Evolutionary conservation across 2,888 invertebrate species (phyloP).

Genomic region (Cheilosia variabilis): DNA sequence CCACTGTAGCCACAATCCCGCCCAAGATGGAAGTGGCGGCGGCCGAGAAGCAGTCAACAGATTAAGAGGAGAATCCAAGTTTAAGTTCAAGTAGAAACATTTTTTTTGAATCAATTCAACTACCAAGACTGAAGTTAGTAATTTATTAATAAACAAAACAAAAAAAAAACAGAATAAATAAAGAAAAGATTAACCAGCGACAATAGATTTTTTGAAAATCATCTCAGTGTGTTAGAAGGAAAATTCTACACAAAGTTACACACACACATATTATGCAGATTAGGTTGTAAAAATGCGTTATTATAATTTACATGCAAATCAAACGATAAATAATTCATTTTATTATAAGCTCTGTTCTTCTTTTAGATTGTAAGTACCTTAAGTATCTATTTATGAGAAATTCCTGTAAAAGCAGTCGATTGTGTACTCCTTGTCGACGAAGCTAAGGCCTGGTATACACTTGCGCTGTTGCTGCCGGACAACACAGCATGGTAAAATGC

Average conservation of each 20-base stretch:
- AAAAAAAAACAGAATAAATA: not conserved
- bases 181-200: conserved; percentile 26
- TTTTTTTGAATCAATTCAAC: conserved; percentile 54
- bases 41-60: conserved; percentile 5
- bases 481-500: no score
- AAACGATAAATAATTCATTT: conserved; percentile 42
- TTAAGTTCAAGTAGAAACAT: conserved; percentile 37
- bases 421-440: not conserved
- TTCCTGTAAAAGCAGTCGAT: not conserved
- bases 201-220: conserved; percentile 35
- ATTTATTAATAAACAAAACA: conserved; percentile 52
- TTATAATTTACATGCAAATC: conserved; percentile 17
- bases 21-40: not conserved
- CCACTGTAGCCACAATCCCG: not conserved
- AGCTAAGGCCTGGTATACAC: no score
- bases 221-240: conserved; percentile 11
- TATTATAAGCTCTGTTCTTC: conserved; percentile 27
- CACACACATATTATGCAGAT: conserved; percentile 12
- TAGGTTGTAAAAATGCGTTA: conserved; percentile 32
- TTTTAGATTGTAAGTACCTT: conserved; percentile 31
- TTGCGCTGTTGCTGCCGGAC: no score
- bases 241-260: conserved; percentile 6
- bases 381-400: conserved; percentile 49
- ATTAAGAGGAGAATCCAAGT: conserved; percentile 5
- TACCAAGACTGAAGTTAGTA: conserved; percentile 72